Evolutionary conservation across 2,797 vertebrate genomes (phyloP).

Genomic region (Pseudochirops corinnae): DNA sequence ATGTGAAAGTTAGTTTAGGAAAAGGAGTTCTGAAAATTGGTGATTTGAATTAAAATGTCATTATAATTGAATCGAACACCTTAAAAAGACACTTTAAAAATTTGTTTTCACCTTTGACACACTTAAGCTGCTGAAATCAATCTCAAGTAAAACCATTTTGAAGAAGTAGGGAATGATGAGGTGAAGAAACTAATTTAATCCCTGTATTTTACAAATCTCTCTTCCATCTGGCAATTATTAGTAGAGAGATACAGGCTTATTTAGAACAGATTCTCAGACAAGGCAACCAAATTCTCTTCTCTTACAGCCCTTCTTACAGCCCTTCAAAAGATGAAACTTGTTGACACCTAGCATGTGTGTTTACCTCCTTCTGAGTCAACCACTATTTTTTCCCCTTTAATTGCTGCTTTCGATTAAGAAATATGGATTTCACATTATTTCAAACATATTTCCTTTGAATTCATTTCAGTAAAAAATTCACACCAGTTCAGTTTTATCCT

Average conservation of each 20-base stretch:
- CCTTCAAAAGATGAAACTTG: background rate
- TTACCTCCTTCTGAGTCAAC: background rate
- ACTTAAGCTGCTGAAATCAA: background rate
- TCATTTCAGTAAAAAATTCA: background rate
- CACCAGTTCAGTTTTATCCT: background rate
- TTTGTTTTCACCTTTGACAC: background rate
- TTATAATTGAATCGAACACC: background rate
- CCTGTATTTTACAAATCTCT: background rate
- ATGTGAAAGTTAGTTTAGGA: background rate
- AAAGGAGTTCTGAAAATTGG: background rate
- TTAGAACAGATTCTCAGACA: background rate
- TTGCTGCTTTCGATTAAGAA: background rate
- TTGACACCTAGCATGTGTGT: background rate
- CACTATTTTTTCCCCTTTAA: background rate
- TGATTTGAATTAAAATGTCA: background rate
- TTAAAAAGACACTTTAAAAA: background rate
- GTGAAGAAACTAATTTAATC: background rate
- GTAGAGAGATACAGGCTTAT: background rate
- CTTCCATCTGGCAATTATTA: background rate
- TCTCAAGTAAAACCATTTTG: background rate
- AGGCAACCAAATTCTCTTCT: background rate
- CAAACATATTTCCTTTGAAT: background rate
- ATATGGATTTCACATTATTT: background rate
- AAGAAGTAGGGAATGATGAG: background rate
- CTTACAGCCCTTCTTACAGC: background rate